A percentile compares a stretch with the other conserved stretches of the same genome.
Conservation (phyloP, 2,888 invertebrate species). For the Buathra laborator region DNA sequence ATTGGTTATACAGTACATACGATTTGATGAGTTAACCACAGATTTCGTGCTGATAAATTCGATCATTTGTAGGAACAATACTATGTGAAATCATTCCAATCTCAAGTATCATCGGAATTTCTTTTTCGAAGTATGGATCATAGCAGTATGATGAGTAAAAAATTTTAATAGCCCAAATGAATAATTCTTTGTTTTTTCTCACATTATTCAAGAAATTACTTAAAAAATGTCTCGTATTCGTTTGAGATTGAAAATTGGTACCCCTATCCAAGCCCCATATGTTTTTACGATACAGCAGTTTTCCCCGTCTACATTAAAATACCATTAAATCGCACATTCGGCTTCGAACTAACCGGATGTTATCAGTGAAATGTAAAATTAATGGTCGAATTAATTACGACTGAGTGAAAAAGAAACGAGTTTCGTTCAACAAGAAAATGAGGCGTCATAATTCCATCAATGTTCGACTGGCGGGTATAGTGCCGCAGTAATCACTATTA, state of each 20-base stretch:
- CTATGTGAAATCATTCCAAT: slow-evolving; percentile 21
- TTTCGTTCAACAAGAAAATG: background rate
- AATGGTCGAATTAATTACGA: slow-evolving; percentile 9
- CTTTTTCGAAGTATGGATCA: background rate
- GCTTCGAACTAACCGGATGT: background rate
- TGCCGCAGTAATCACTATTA: background rate
- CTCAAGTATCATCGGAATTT: background rate
- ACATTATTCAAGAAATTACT: no score
- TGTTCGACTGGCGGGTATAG: background rate
- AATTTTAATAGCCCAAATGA: background rate
- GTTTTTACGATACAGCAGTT: background rate
- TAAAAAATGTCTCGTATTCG: background rate
- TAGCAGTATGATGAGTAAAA: background rate
- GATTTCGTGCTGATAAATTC: slow-evolving; percentile 30
- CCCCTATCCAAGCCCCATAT: background rate
- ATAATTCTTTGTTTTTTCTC: background rate
- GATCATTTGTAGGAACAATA: slow-evolving; percentile 16
- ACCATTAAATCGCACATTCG: background rate
- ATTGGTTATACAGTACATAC: slow-evolving; percentile 39
- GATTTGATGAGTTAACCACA: slow-evolving; percentile 40
- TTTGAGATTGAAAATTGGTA: background rate
- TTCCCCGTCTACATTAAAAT: background rate
- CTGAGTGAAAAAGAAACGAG: background rate
- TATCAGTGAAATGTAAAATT: slow-evolving; percentile 19
- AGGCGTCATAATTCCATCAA: background rate